phyloP scores from a whole-genome alignment of 2,797 vertebrate species.

The Hoplostethus atlanticus region DNA sequence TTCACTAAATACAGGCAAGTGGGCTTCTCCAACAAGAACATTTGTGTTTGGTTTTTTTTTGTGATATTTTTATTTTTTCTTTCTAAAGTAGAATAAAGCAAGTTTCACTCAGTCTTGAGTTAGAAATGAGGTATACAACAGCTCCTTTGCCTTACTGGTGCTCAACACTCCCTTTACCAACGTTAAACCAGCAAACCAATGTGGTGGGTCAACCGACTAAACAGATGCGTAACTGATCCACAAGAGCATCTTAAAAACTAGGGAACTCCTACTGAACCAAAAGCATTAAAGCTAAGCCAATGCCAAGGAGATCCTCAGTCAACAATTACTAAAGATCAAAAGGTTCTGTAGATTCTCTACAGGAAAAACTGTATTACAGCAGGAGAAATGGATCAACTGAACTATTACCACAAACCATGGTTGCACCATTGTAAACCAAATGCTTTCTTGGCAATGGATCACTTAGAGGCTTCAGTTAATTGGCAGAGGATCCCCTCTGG shows the following conservation, averaged over 20 bases:
- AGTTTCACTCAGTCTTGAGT: constrained; percentile 91
- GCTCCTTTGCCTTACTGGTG: constrained; percentile 85
- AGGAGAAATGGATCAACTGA: constrained; percentile 7
- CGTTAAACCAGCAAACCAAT: constrained; percentile 62
- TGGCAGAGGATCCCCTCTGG: constrained; percentile 41
- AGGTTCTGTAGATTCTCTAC: background rate
- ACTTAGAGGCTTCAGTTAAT: constrained; percentile 49
- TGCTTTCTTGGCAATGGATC: constrained; percentile 26
- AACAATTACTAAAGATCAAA: constrained; percentile 2
- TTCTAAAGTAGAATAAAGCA: constrained; percentile 92
- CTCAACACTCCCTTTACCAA: constrained; percentile 56
- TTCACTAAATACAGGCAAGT: constrained; percentile 71
- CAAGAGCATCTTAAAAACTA: constrained; percentile 37
- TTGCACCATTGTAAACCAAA: constrained; percentile 29
- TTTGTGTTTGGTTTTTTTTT: constrained; percentile 36
- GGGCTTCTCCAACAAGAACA: constrained; percentile 82
- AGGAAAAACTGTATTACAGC: background rate
- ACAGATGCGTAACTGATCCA: constrained; percentile 45
- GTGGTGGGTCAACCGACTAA: constrained; percentile 50
- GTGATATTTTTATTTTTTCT: constrained; percentile 37
- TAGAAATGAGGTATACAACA: constrained; percentile 99
- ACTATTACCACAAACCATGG: constrained; percentile 31
- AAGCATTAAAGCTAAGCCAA: constrained; percentile 54
- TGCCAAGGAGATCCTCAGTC: constrained; percentile 26
- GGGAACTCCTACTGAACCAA: constrained; percentile 33